Evolutionary conservation across 2,113 vertebrate species (phyloP).

Genomic region (Limanda limanda): DNA sequence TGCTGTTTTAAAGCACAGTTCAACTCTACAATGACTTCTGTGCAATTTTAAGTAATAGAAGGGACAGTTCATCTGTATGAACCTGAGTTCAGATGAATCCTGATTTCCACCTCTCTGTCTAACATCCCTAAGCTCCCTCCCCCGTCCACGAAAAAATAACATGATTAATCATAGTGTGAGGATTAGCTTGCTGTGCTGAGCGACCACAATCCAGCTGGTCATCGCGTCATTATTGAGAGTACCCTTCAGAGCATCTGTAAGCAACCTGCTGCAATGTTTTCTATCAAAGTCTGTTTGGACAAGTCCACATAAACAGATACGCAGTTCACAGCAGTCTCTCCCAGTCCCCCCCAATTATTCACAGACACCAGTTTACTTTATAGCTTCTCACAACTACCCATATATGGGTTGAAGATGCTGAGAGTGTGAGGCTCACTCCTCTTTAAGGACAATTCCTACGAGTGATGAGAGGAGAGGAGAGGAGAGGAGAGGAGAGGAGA

Average conservation of each 20-base stretch:
- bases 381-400: slow-evolving; percentile 59
- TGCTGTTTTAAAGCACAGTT: no score
- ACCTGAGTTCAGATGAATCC: background rate
- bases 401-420: slow-evolving; percentile 69
- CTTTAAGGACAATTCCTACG: slow-evolving; percentile 70
- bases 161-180: slow-evolving; percentile 1
- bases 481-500: background rate
- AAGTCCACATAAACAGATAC: slow-evolving; percentile 63
- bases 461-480: slow-evolving; percentile 27
- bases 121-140: background rate
- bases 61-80: background rate
- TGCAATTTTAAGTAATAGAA: background rate
- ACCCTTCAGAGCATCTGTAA: slow-evolving; percentile 32
- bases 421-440: slow-evolving; percentile 60
- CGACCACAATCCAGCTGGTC: slow-evolving; percentile 32
- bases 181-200: slow-evolving; percentile 14
- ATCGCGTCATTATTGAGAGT: slow-evolving; percentile 40
- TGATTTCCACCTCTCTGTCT: slow-evolving; percentile 9
- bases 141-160: slow-evolving; percentile 5
- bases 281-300: slow-evolving; percentile 72
- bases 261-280: slow-evolving; percentile 54
- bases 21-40: background rate
- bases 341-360: slow-evolving; percentile 51
- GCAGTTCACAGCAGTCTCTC: slow-evolving; percentile 37
- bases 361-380: slow-evolving; percentile 70